Conservation (phyloP, 2,797 vertebrate species). For the Phrynocephalus vlangalii region DNA sequence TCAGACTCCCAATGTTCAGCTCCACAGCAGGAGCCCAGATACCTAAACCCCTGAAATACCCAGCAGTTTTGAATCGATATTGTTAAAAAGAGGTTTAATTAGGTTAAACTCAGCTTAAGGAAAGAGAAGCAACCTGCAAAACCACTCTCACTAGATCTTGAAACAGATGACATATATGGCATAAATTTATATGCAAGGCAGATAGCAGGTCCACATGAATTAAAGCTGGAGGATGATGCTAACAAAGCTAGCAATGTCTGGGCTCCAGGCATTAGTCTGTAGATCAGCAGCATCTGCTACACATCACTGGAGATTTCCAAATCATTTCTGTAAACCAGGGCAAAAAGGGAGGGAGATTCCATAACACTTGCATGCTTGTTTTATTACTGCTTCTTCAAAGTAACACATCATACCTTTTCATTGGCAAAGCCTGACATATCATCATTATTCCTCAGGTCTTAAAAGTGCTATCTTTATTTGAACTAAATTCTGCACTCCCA, state of each 20-base stretch:
- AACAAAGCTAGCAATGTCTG: slow-evolving; percentile 49
- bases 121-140: not conserved
- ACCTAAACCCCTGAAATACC: too few relatives aligned
- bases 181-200: not conserved
- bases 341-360: too few relatives aligned
- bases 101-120: not conserved
- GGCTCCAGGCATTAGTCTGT: not conserved
- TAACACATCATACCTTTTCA: not conserved
- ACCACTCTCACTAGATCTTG: not conserved
- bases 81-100: too few relatives aligned
- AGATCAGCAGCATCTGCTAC: slow-evolving; percentile 31
- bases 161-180: not conserved
- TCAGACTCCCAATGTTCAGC: too few relatives aligned
- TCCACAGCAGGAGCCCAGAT: too few relatives aligned
- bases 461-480: not conserved
- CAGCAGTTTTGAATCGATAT: too few relatives aligned
- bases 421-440: not conserved
- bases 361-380: not conserved
- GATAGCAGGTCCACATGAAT: slow-evolving; percentile 9
- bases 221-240: slow-evolving; percentile 48
- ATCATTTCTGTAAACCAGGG: not conserved
- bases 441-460: not conserved
- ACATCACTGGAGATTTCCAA: slow-evolving; percentile 13
- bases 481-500: not conserved
- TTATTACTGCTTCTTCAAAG: not conserved